A percentile compares a stretch with the other conserved stretches of the same genome.
Evolutionary conservation across 2,888 invertebrate species (phyloP).

Genomic region (Bombylius discolor): DNA sequence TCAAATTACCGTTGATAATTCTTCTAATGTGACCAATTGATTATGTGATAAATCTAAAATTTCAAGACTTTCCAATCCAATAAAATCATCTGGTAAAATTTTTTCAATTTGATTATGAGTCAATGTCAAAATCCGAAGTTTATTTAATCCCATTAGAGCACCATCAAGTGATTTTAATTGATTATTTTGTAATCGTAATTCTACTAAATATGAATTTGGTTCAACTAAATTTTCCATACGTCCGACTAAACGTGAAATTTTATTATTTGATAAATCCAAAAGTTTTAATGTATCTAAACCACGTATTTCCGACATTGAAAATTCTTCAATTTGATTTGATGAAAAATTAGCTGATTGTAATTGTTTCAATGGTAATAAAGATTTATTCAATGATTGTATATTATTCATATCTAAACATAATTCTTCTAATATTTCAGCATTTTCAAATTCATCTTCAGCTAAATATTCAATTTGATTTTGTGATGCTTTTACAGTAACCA

Average conservation of each 20-base stretch:
- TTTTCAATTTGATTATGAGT: conserved; percentile 61
- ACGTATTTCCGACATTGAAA: conserved; percentile 66
- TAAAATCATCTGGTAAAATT: conserved; percentile 64
- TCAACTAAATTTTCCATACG: conserved; percentile 65
- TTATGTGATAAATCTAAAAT: conserved; percentile 68
- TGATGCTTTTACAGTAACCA: conserved; percentile 54
- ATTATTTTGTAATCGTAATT: conserved; percentile 63
- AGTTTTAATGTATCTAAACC: conserved; percentile 56
- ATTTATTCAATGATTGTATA: conserved; percentile 56
- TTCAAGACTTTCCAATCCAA: conserved; percentile 59
- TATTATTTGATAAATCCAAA: conserved; percentile 65
- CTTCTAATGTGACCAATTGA: conserved; percentile 60
- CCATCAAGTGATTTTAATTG: conserved; percentile 56
- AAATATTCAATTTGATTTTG: conserved; percentile 63
- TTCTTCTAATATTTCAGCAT: conserved; percentile 54
- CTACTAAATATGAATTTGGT: conserved; percentile 56
- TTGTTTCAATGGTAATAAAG: conserved; percentile 53
- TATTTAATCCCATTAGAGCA: conserved; percentile 60
- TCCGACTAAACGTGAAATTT: conserved; percentile 51
- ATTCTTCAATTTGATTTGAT: conserved; percentile 59
- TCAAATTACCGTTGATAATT: conserved; percentile 60
- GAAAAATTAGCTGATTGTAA: conserved; percentile 60
- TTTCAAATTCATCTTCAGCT: conserved; percentile 62
- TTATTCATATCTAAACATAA: conserved; percentile 61
- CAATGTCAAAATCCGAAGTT: conserved; percentile 56